Base-by-base conservation (phyloP, 2,888 invertebrate genomes). In the Drosophila pseudotalamancana region DNA sequence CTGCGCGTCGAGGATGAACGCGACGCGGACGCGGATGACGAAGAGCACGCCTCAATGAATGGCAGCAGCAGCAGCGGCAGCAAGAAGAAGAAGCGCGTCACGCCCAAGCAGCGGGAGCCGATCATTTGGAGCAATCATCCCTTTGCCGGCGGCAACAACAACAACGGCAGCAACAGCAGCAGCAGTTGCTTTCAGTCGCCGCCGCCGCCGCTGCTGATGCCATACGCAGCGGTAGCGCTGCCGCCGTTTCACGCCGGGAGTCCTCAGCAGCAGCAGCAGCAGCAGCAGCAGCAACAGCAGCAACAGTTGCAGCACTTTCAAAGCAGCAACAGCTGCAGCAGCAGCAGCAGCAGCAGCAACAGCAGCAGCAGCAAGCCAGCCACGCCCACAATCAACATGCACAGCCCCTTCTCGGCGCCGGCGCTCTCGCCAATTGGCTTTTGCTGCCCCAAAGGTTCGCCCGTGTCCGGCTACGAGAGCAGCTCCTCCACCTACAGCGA, bases 381-480 rank as follows among this genome's bases (percentile, higher is more conserved):
- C 34, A 76, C 76, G 53, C 71, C 85, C 46, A 74, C 78, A 14
- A 75, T 76, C 65, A 84, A 78, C 35, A 77, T 79, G 43, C 78
- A 77, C 66, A 88, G 89, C 60, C 72, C 89, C 57, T 79, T 83
- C 63, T 75, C 77, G 70, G 65, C 87, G 61, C 69, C 89, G 71
- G 70, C 87, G 72, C 67, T 84, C 31, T 85, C 89, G 23, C 82
- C 89, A 88, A 90, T 81, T 61, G 84, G 86, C 88, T 92, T 90
- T 83, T 92, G 78, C 84, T 92, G 89, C 87, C 92, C 83, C 84
- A 92, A 91, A 80, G 89, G 90, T 43, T 92, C 89, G 31, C 90
- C 90, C 66, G 90, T 91, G 32, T 92, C 90, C 49, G 91, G 90
- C 53, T 92, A 90, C 88, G 92, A 90, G 89, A 92, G 90, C 72